These are phyloP conservation scores for Alexandromys fortis DNA, from an alignment of 2,113 vertebrate species.

Conservation along the genomic window DNA sequence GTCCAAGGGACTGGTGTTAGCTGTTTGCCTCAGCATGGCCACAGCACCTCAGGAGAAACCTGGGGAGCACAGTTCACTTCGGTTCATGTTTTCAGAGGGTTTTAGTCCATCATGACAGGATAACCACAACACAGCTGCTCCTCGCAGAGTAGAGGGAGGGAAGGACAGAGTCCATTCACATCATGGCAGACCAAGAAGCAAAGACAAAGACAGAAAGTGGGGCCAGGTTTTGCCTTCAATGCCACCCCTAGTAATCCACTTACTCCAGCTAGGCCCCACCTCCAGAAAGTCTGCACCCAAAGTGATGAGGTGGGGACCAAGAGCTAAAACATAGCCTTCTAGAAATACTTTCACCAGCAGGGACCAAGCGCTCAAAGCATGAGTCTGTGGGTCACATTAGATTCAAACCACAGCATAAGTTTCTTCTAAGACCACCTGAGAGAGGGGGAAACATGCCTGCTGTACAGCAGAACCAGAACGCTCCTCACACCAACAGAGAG, in stretches of 20 bases:
- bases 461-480: fast-evolving
- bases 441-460: not conserved
- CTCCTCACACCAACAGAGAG: fast-evolving
- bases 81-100: not conserved
- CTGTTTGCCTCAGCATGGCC: not conserved
- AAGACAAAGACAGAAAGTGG: not conserved
- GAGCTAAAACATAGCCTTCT: not conserved
- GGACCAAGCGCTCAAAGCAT: not conserved
- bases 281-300: not conserved
- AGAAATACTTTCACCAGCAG: not conserved
- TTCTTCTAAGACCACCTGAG: not conserved
- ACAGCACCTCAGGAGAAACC: not conserved
- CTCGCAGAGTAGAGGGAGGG: too few relatives aligned
- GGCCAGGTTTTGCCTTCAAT: not conserved
- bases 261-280: not conserved
- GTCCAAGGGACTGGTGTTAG: not conserved
- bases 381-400: not conserved
- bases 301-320: not conserved
- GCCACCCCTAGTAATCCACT: not conserved
- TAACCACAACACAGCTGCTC: not conserved
- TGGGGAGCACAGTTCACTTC: not conserved
- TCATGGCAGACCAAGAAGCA: not conserved
- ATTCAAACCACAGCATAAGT: not conserved
- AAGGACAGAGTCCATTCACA: not conserved
- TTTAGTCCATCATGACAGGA: not conserved